phyloP scores from a whole-genome alignment of 2,888 invertebrate species.

The Rhopalosiphum nymphaeae region DNA sequence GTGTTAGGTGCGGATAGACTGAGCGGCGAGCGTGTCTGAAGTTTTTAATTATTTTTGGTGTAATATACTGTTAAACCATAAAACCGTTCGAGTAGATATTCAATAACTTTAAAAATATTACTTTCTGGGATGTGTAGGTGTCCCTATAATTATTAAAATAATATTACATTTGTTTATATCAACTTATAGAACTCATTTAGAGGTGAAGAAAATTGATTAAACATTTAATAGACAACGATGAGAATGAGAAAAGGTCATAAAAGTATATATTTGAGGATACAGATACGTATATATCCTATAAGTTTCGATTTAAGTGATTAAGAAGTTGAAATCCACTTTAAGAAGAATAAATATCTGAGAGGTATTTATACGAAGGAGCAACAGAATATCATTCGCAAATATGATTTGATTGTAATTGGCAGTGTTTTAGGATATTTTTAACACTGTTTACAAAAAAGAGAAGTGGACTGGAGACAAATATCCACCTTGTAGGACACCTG shows the following conservation, averaged over 20 bases:
- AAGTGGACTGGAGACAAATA: neutral
- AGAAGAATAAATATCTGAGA: neutral
- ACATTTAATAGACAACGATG: neutral
- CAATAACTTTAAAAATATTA: too few relatives aligned
- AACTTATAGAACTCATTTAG: too few relatives aligned
- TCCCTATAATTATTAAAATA: too few relatives aligned
- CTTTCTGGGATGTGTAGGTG: too few relatives aligned
- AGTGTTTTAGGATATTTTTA: neutral
- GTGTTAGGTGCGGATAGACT: neutral
- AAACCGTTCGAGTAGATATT: too few relatives aligned
- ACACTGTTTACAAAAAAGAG: neutral
- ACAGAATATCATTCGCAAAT: neutral
- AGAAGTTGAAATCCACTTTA: neutral
- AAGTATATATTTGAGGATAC: neutral
- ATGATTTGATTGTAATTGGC: neutral
- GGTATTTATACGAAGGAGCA: neutral
- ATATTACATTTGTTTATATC: too few relatives aligned
- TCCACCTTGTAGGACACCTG: neutral
- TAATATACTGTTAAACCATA: neutral
- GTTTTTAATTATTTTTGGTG: neutral
- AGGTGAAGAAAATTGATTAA: neutral
- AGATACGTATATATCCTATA: neutral
- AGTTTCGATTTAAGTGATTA: neutral
- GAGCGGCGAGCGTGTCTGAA: neutral
- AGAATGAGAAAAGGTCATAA: neutral